Percentiles rank a stretch among this genome's conserved stretches.
Conservation (phyloP, 2,113 vertebrate species). For the Myotis lucifugus region DNA sequence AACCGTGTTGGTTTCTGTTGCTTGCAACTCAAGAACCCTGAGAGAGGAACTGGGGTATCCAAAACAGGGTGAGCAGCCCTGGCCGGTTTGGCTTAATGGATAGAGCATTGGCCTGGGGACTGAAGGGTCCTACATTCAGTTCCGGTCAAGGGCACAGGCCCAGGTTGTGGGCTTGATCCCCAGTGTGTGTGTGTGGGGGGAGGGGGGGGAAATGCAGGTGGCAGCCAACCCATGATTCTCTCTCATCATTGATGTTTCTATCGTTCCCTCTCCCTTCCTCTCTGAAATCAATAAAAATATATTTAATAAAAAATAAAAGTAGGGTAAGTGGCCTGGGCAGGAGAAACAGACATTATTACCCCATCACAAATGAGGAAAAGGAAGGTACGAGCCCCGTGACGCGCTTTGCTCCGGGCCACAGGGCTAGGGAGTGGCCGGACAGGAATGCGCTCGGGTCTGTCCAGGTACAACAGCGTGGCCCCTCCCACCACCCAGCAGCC, state of each 20-base stretch:
- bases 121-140: too few relatives aligned
- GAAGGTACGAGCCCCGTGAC: background rate
- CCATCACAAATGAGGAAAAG: background rate
- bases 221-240: too few relatives aligned
- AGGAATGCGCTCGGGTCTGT: conserved; percentile 1
- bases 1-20: background rate
- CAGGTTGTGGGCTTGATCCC: too few relatives aligned
- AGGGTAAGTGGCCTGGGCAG: background rate
- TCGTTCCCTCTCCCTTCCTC: too few relatives aligned
- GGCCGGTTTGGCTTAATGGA: too few relatives aligned
- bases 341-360: background rate
- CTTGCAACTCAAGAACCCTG: conserved; percentile 30
- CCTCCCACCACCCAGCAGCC: background rate
- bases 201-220: too few relatives aligned
- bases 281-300: too few relatives aligned
- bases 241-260: too few relatives aligned
- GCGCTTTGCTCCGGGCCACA: background rate
- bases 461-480: background rate
- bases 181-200: too few relatives aligned
- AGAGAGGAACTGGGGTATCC: background rate
- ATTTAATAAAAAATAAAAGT: background rate
- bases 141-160: too few relatives aligned
- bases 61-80: background rate
- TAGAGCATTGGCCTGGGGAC: too few relatives aligned
- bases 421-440: background rate